Evolutionary conservation across 2,113 vertebrate genomes (phyloP).

Genomic region (Porphyrio hochstetteri): DNA sequence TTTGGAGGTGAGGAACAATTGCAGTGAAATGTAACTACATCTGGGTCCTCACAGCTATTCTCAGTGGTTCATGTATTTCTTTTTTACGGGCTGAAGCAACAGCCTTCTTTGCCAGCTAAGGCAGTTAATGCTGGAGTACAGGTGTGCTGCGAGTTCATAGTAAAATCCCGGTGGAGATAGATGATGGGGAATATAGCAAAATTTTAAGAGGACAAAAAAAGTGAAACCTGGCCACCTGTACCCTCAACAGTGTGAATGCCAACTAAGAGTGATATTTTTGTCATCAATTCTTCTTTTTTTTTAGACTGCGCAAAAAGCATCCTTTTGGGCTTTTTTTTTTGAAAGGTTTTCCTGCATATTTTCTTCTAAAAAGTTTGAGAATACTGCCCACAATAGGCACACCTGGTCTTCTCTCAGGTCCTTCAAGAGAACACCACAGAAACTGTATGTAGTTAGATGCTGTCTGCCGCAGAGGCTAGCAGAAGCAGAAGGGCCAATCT

Average conservation of each 20-base stretch:
- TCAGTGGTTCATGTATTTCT: not conserved
- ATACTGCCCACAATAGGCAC: not conserved
- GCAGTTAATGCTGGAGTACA: not conserved
- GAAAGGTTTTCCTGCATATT: not conserved
- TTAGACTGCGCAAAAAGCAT: not conserved
- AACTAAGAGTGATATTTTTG: not conserved
- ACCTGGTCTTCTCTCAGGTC: not conserved
- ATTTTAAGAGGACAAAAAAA: not conserved
- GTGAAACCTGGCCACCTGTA: not conserved
- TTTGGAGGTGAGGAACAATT: not conserved
- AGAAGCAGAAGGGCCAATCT: not conserved
- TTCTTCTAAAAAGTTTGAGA: not conserved
- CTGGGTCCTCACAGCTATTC: not conserved
- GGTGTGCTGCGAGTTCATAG: not conserved
- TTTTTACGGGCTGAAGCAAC: fast-evolving
- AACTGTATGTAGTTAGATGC: not conserved
- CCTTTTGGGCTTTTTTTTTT: not conserved
- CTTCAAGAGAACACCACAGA: not conserved
- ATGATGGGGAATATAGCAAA: not conserved
- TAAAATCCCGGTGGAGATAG: not conserved
- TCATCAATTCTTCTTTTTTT: not conserved
- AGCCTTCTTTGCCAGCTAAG: not conserved
- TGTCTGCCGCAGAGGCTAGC: not conserved
- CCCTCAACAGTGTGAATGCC: not conserved
- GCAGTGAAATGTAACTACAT: not conserved